These are phyloP conservation scores for Oreochromis niloticus DNA, from an alignment of 2,113 vertebrate genomes.

Conservation along the genomic window DNA sequence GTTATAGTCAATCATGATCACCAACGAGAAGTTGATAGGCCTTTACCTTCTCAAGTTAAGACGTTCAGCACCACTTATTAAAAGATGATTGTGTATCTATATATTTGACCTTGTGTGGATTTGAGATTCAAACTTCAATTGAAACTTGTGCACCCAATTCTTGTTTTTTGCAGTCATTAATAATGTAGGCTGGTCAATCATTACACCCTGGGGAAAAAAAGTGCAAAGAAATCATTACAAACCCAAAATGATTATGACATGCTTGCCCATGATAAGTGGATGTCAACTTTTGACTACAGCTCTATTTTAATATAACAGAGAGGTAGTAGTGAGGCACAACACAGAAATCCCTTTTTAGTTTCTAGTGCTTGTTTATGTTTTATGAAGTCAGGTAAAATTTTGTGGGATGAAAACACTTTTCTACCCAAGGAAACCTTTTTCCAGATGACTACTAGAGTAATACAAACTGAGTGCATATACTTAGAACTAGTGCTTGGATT, in stretches of 20 bases:
- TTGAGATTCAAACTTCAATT: not conserved
- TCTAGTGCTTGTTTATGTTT: not conserved
- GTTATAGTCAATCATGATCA: not conserved
- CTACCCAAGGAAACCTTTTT: not conserved
- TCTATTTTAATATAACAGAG: rapidly evolving
- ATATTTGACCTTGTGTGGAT: not conserved
- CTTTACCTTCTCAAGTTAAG: not conserved
- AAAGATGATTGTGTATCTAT: not conserved
- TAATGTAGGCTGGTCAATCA: not conserved
- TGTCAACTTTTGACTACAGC: not conserved
- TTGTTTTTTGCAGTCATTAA: not conserved
- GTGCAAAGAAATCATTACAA: not conserved
- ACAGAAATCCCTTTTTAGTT: not conserved
- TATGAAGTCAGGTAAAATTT: not conserved
- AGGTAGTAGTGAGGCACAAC: not conserved
- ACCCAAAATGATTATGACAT: not conserved
- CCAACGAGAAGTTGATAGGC: not conserved
- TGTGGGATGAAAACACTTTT: not conserved
- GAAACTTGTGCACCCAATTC: not conserved
- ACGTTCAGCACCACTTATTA: not conserved
- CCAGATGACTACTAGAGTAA: not conserved
- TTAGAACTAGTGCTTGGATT: not conserved
- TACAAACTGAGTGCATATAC: not conserved
- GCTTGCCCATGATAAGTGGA: not conserved
- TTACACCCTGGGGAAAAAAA: not conserved